Evolutionary conservation across 1,140 invertebrate genomes (phyloP).

Genomic region (Eurosta solidaginis): DNA sequence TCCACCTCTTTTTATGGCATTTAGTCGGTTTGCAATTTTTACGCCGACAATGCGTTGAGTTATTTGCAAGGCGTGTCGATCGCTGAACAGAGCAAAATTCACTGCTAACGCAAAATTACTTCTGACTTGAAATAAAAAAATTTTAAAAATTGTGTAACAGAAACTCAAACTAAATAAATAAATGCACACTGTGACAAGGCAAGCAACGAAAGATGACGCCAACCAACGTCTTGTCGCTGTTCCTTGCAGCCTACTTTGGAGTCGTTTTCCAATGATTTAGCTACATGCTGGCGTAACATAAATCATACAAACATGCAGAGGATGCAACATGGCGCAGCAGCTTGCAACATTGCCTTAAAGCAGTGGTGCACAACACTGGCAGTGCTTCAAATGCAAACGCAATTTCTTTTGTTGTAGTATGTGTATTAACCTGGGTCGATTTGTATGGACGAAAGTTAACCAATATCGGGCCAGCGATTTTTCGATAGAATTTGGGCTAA

Average conservation of each 20-base stretch:
- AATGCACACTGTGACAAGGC: background rate
- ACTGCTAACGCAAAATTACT: background rate
- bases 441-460: too few relatives aligned
- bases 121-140: background rate
- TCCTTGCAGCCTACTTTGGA: constrained; percentile 11
- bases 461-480: too few relatives aligned
- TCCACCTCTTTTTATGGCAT: background rate
- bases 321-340: too few relatives aligned
- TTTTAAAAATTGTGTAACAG: background rate
- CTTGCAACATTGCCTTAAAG: too few relatives aligned
- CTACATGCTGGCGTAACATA: constrained; percentile 15
- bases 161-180: background rate
- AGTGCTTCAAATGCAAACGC: background rate
- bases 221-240: background rate
- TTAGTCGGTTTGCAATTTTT: background rate
- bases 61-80: constrained; percentile 26
- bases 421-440: too few relatives aligned
- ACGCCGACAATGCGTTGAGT: constrained; percentile 17
- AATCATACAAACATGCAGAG: constrained; percentile 24
- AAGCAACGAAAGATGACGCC: background rate
- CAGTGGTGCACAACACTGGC: background rate
- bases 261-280: constrained; percentile 27
- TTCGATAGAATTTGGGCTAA: too few relatives aligned
- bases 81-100: background rate
- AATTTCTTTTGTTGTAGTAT: background rate